These are phyloP conservation scores for Perognathus longimembris DNA, from an alignment of 2,113 vertebrate species.

Conservation along the genomic window DNA sequence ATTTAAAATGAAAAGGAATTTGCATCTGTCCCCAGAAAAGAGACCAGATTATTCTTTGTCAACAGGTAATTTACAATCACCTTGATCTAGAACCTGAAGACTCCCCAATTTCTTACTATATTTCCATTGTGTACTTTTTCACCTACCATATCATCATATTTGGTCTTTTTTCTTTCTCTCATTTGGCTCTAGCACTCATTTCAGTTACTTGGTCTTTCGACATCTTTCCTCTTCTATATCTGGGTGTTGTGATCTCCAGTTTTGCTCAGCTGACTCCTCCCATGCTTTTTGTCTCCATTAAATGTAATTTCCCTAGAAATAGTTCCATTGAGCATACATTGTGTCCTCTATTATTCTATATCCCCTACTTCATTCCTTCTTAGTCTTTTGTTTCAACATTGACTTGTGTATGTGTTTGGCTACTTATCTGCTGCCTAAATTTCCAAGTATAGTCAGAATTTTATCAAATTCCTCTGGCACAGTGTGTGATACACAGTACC, in stretches of 20 bases:
- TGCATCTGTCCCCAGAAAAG: neutral
- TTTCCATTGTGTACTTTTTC: neutral
- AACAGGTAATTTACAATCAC: conserved; percentile 2
- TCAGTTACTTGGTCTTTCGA: neutral
- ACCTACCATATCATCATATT: neutral
- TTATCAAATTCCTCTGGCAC: neutral
- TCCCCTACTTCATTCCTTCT: neutral
- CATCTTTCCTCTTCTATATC: neutral
- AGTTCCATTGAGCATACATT: no score
- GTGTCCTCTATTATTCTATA: neutral
- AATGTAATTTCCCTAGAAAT: neutral
- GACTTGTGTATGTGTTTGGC: neutral
- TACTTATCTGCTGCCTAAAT: neutral
- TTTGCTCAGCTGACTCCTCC: neutral
- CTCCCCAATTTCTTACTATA: neutral
- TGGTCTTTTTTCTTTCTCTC: neutral
- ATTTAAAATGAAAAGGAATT: neutral
- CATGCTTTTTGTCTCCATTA: neutral
- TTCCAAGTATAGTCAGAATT: neutral
- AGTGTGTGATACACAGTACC: neutral
- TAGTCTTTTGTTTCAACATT: neutral
- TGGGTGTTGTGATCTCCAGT: no score
- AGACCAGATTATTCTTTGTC: neutral
- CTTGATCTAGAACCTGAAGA: neutral
- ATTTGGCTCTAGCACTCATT: neutral